A percentile compares a stretch with the other conserved stretches of the same genome.
phyloP scores from a whole-genome alignment of 2,797 vertebrate genomes.

The Rhinogobio ventralis region DNA sequence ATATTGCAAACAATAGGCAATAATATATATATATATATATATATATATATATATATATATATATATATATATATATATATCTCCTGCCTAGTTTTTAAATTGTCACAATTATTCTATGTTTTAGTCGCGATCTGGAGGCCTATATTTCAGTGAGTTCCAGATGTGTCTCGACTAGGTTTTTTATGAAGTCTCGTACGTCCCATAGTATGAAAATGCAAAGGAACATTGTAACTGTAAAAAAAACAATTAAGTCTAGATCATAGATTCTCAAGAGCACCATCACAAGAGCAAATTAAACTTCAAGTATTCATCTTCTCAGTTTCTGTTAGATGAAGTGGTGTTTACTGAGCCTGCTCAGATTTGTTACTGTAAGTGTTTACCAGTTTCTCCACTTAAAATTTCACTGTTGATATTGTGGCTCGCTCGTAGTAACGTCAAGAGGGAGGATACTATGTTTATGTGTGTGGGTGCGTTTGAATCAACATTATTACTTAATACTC shows the following conservation, averaged over 20 bases:
- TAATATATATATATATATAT: neutral
- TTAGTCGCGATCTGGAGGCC: neutral
- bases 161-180: neutral
- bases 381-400: constrained; percentile 14
- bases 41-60: too few relatives aligned
- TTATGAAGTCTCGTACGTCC: neutral
- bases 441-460: constrained; percentile 9
- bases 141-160: neutral
- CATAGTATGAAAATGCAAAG: neutral
- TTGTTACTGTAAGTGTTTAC: constrained; percentile 11
- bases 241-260: neutral
- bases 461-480: neutral
- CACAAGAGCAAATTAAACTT: neutral
- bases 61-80: too few relatives aligned
- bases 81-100: neutral
- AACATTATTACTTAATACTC: neutral
- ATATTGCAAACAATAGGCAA: neutral
- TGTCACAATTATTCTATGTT: neutral
- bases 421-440: neutral
- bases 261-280: neutral
- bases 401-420: constrained; percentile 12
- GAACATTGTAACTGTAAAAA: neutral
- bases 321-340: neutral
- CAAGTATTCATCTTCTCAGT: constrained; percentile 1
- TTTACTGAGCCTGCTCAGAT: neutral